A percentile compares a stretch with the other conserved stretches of the same genome.
These are phyloP conservation scores for Drosophila novamexicana DNA, from an alignment of 1,140 invertebrate genomes.

Conservation along the genomic window DNA sequence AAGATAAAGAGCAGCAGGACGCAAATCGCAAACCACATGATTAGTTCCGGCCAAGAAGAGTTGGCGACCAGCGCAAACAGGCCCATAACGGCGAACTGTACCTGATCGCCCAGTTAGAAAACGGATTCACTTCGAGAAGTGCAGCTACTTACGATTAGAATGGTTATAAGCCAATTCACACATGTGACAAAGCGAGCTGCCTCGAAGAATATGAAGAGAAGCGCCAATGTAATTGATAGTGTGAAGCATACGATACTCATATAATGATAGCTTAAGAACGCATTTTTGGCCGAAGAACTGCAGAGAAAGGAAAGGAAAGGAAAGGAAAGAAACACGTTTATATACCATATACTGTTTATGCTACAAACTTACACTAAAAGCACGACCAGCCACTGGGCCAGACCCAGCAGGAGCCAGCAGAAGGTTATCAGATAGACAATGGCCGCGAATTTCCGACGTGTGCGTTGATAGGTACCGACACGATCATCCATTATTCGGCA, in stretches of 20 bases:
- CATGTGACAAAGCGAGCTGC: slow-evolving; percentile 34
- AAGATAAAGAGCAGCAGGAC: slow-evolving; percentile 49
- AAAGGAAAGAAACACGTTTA: not conserved
- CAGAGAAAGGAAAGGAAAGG: not conserved
- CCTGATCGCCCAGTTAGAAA: slow-evolving; percentile 16
- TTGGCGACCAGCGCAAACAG: slow-evolving; percentile 37
- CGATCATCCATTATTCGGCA: slow-evolving; percentile 50
- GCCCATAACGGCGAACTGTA: slow-evolving; percentile 59
- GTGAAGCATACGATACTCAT: slow-evolving; percentile 54
- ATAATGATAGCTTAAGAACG: slow-evolving; percentile 20
- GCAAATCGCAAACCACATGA: slow-evolving; percentile 55
- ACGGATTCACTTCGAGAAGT: not conserved
- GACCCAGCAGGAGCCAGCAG: slow-evolving; percentile 45
- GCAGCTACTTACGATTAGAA: slow-evolving; percentile 55
- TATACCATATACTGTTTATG: too few species aligned
- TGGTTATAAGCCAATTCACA: slow-evolving; percentile 48
- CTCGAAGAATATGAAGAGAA: slow-evolving; percentile 61
- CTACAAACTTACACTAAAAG: slow-evolving; percentile 43
- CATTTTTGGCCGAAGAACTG: not conserved
- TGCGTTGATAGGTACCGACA: slow-evolving; percentile 32
- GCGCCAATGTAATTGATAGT: slow-evolving; percentile 32
- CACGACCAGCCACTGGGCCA: slow-evolving; percentile 51
- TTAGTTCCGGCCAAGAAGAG: slow-evolving; percentile 37
- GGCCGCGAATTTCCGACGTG: slow-evolving; percentile 56
- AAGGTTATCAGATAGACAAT: slow-evolving; percentile 50